Evolutionary conservation across 2,113 vertebrate species (phyloP).

Genomic region (Xenopus borealis): DNA sequence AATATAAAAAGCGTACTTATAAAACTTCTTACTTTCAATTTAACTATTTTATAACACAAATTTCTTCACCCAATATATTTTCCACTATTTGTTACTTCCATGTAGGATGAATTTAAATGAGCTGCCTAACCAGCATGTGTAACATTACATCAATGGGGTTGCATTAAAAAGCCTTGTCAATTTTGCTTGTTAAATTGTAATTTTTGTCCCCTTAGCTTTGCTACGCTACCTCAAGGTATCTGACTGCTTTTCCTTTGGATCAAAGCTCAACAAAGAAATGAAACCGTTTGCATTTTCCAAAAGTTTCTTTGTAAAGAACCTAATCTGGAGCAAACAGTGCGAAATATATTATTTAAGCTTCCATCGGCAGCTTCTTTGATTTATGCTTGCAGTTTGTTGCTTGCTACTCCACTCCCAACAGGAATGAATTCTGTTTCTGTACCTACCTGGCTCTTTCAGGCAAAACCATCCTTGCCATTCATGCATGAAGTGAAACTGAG

Average conservation of each 20-base stretch:
- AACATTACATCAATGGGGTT: neutral
- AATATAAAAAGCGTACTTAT: no score
- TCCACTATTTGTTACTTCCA: neutral
- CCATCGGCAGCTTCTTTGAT: conserved; percentile 21
- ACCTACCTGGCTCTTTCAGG: conserved; percentile 11
- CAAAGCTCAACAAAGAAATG: neutral
- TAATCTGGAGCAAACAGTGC: conserved; percentile 2
- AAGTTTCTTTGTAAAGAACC: neutral
- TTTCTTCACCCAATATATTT: no score
- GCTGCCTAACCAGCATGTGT: neutral
- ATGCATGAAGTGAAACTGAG: conserved; percentile 29
- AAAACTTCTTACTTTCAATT: no score
- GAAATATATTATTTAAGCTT: conserved; percentile 13
- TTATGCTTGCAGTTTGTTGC: conserved; percentile 25
- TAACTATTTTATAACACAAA: no score
- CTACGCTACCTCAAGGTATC: neutral
- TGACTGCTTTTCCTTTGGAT: conserved; percentile 6
- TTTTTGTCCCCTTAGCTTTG: neutral
- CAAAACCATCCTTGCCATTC: conserved; percentile 14
- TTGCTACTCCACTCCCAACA: conserved; percentile 26
- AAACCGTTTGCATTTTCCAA: neutral
- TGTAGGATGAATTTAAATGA: neutral
- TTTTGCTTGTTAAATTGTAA: neutral
- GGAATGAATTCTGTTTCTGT: conserved; percentile 9
- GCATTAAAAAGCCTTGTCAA: neutral